These are phyloP conservation scores for Miichthys miiuy DNA, from an alignment of 2,797 vertebrate species.

Conservation along the genomic window DNA sequence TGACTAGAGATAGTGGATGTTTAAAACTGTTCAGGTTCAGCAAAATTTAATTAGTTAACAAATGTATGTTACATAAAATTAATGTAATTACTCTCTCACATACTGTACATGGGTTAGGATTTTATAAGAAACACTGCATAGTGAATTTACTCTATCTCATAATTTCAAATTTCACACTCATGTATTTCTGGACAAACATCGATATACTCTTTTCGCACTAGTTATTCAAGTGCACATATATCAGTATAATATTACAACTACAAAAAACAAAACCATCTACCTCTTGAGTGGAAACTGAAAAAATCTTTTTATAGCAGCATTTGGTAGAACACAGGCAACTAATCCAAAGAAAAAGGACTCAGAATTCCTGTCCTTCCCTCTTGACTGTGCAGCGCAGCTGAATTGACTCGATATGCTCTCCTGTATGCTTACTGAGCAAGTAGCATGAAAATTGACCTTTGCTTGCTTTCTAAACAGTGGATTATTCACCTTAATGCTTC, in stretches of 20 bases:
- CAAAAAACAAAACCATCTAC: slow-evolving; percentile 49
- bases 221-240: slow-evolving; percentile 28
- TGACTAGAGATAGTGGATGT: neutral
- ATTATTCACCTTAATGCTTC: slow-evolving; percentile 82
- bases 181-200: slow-evolving; percentile 35
- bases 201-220: slow-evolving; percentile 18
- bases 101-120: neutral
- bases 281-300: slow-evolving; percentile 43
- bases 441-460: slow-evolving; percentile 85
- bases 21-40: slow-evolving; percentile 15
- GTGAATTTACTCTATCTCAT: slow-evolving; percentile 4
- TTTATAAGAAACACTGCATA: slow-evolving; percentile 2
- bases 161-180: slow-evolving; percentile 29
- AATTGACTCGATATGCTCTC: slow-evolving; percentile 77
- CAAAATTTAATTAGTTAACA: slow-evolving; percentile 16
- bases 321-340: slow-evolving; percentile 52
- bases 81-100: slow-evolving; percentile 10
- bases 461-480: slow-evolving; percentile 83
- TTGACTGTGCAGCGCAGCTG: slow-evolving; percentile 63
- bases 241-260: slow-evolving; percentile 36
- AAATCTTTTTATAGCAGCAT: slow-evolving; percentile 64
- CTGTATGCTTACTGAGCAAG: slow-evolving; percentile 79
- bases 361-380: slow-evolving; percentile 64
- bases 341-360: slow-evolving; percentile 27
- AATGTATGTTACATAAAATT: slow-evolving; percentile 24